Evolutionary conservation across 1,140 invertebrate species (phyloP), one percentile per base, ranked within the genome.

Genomic region (Drosophila bocki): DNA sequence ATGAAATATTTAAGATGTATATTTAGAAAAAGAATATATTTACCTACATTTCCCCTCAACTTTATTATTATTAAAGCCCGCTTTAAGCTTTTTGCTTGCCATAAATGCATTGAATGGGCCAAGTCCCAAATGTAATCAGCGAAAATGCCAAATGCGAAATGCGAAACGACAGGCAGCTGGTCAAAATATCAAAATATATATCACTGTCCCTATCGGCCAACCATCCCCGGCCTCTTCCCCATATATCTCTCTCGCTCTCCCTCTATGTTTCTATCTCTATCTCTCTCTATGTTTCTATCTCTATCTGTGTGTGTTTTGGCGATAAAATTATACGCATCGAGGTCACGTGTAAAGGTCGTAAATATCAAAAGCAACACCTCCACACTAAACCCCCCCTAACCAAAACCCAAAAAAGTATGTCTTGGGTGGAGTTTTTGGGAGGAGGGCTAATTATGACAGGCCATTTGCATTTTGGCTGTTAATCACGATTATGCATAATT

Each of bases 401-500:
- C 22, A 22, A 22, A 22, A 22, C 22, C 22, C 22, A 22, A 22
- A 22, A 22, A 22, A 22, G 22, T 22, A 22, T 22, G 22, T 22
- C 64, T 42, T 26, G 11, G 19, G n/a, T 17, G 8, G 37, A 15
- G 37, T 15, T 7, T 9, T 22, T 6, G 54, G 48, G 42, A 39
- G 68, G 42, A 26, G 41, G 71, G 54, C 62, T 77, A 84, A 76
- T 81, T 65, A 59, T 81, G 58, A 71, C 64, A 79, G 56, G 51
- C 51, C 64, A 88, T 88, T 88, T 86, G 80, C 83, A 86, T 86
- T 80, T 72, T 65, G 75, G 57, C 84, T 84, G 80, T 87, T 87
- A 87, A 87, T 88, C 85, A 87, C 78, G 80, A 84, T 88, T 88
- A 87, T 88, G 84, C 84, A 86, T 87, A 87, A 87, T 87, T 87